These are phyloP conservation scores for Dolichotis patagonum DNA, from an alignment of 2,113 vertebrate species.

Conservation along the genomic window DNA sequence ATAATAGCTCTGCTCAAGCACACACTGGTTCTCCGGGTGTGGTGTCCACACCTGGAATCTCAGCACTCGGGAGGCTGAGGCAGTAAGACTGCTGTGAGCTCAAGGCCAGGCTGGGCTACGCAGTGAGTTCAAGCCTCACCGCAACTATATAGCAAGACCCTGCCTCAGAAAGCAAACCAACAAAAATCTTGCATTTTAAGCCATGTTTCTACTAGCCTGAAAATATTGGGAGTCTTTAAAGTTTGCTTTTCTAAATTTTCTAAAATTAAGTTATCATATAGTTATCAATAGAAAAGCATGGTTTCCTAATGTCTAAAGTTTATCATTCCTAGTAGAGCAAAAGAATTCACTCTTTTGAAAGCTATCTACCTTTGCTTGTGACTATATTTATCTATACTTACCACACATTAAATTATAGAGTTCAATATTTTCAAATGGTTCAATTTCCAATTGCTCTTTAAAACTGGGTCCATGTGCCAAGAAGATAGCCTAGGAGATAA, in stretches of 20 bases:
- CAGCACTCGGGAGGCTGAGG: neutral
- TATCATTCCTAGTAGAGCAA: neutral
- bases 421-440: slow-evolving; percentile 97
- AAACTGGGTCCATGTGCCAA: slow-evolving; percentile 93
- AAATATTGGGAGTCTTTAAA: neutral
- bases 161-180: neutral
- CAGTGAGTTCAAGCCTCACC: neutral
- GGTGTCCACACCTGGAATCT: neutral
- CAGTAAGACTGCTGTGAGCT: neutral
- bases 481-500: slow-evolving; percentile 91
- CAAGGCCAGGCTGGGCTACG: neutral
- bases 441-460: slow-evolving; percentile 88
- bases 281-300: neutral
- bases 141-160: neutral
- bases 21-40: neutral
- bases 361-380: neutral
- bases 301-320: slow-evolving; percentile 15
- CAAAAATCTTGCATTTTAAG: neutral
- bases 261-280: neutral
- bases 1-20: neutral
- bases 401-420: slow-evolving; percentile 98
- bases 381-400: slow-evolving; percentile 83
- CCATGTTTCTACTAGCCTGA: neutral
- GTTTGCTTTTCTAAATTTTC: slow-evolving; percentile 16
- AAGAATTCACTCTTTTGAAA: neutral